phyloP scores from a whole-genome alignment of 2,113 vertebrate species.

The Coreoperca whiteheadi region DNA sequence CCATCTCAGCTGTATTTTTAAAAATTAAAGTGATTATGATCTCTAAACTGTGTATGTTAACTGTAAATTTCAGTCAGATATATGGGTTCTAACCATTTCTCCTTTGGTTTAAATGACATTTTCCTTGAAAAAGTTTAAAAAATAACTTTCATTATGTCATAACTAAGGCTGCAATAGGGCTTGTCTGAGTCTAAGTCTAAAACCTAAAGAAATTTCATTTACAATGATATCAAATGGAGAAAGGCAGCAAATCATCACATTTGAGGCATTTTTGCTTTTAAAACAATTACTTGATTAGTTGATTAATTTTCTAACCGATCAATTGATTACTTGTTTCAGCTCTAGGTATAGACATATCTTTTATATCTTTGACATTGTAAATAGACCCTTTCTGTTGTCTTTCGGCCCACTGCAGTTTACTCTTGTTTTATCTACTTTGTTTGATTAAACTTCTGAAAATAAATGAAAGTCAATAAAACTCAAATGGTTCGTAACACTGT shows the following conservation, averaged over 20 bases:
- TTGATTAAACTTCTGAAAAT: constrained; percentile 1
- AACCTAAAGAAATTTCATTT: not conserved
- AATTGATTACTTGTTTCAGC: not conserved
- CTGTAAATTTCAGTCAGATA: not conserved
- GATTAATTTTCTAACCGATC: not conserved
- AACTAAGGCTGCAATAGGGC: not conserved
- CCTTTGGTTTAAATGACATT: too few relatives aligned
- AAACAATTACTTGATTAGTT: not conserved
- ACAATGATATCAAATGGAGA: not conserved
- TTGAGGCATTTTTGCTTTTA: not conserved
- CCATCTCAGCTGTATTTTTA: not conserved
- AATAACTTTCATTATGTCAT: too few relatives aligned
- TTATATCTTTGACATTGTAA: not conserved
- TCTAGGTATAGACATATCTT: not conserved
- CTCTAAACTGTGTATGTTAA: not conserved
- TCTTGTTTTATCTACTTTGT: not conserved
- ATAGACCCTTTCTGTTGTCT: not conserved
- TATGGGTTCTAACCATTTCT: too few relatives aligned
- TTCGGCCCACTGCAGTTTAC: not conserved
- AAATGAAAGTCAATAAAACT: not conserved
- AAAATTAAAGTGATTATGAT: constrained; percentile 2
- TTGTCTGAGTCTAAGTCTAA: not conserved
- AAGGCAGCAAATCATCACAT: not conserved
- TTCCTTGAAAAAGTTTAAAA: too few relatives aligned
- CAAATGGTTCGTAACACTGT: not conserved